Base-by-base conservation (phyloP, 2,888 invertebrate species). In the Patella caerulea region DNA sequence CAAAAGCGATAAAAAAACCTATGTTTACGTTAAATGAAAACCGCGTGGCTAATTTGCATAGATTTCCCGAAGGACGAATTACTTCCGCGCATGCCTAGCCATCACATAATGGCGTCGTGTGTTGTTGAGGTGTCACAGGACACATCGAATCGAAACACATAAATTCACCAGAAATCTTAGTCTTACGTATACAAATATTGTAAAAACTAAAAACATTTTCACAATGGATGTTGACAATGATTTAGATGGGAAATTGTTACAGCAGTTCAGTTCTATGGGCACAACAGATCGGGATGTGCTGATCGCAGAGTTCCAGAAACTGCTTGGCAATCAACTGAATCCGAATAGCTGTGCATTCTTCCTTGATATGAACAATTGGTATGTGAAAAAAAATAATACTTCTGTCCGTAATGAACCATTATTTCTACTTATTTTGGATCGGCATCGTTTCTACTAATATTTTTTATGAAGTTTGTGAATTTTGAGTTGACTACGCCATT, bases 281-380 rank as follows among this genome's bases (percentile, higher is more conserved):
- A 98, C 98, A 72, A 97, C 96, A 82, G 98, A 98, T 92, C 96
- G 96, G 92, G 98, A 98, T 90, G 98, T 98, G 91, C 93, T 98
- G 85, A 95, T 98, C 83, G 94, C 95, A 89, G 96, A 98, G 93
- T 94, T 98, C 92, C 97, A 97, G 92, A 96, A 95, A 92, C 93
- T 98, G 81, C 93, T 98, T 90, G 96, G 96, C 77, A 95, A 95
- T 90, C 94, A 94, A 92, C 92, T 96, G 86, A 95, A 94, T 90
- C 94, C 94, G 85, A 94, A 94, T 83, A 94, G 95, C 76, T 96
- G 96, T 85, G 92, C 94, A 72, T 99, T 98, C 92, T 98, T 97
- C 91, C 93, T 98, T 88, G 98, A 98, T 91, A 98, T 98, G 98
- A 98, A 97, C 92, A 98, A 98, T 93, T 98, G 98, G 98, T 98